These are phyloP conservation scores for Semnornis frantzii DNA, from an alignment of 2,113 vertebrate genomes.

Conservation along the genomic window DNA sequence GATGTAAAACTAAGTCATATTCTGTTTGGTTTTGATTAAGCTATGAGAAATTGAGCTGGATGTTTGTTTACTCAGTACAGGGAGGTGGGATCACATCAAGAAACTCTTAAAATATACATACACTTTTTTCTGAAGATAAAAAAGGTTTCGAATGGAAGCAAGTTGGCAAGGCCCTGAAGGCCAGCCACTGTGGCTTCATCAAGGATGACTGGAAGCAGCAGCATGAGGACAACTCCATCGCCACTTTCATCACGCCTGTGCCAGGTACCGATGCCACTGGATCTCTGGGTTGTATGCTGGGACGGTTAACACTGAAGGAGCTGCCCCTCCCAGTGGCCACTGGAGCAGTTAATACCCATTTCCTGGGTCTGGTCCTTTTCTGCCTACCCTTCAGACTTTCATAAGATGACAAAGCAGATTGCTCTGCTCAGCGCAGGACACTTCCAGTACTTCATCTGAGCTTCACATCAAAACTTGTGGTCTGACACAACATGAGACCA, in stretches of 20 bases:
- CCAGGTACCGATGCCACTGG: not conserved
- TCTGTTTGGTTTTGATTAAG: not conserved
- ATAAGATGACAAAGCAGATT: not conserved
- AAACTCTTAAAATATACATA: not conserved
- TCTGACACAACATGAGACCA: not conserved
- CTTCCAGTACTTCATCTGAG: not conserved
- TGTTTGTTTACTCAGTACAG: not conserved
- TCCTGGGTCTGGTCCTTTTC: not conserved
- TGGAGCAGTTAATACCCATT: not conserved
- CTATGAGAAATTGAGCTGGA: not conserved
- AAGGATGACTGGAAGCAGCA: not conserved
- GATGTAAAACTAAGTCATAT: not conserved
- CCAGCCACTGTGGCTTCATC: not conserved
- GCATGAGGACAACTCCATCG: not conserved
- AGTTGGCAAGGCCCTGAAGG: not conserved
- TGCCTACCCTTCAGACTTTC: fast-evolving
- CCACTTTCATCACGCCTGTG: not conserved
- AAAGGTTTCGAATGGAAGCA: not conserved
- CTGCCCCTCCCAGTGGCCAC: not conserved
- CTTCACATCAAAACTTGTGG: not conserved
- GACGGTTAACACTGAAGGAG: not conserved
- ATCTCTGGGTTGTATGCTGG: not conserved
- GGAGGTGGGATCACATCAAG: not conserved
- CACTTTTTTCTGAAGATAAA: not conserved
- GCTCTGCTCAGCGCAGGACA: fast-evolving